Conservation (phyloP, 2,888 invertebrate genomes). For the Andrena hattorfiana region DNA sequence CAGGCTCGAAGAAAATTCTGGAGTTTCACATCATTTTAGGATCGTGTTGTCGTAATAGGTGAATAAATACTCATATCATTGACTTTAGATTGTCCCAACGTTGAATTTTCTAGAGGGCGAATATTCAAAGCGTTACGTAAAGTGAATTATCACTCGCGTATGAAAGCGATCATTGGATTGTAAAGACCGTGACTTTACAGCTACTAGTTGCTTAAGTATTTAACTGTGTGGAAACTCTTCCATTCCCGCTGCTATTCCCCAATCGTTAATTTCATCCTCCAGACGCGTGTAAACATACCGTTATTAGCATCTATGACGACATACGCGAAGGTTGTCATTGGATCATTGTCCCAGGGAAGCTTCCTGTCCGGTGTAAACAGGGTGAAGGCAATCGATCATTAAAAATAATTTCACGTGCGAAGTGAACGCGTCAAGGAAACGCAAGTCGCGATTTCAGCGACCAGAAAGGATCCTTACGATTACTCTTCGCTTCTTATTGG, state of each 20-base stretch:
- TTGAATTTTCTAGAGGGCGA: too few relatives aligned
- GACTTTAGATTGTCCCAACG: too few relatives aligned
- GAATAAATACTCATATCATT: too few relatives aligned
- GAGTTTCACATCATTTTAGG: too few relatives aligned
- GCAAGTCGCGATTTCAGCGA: conserved; percentile 18
- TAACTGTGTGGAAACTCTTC: not conserved
- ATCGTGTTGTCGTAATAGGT: too few relatives aligned
- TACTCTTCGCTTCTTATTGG: conserved; percentile 19
- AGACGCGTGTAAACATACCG: not conserved
- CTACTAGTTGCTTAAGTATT: not conserved
- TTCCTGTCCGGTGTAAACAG: conserved; percentile 59
- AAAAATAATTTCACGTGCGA: conserved; percentile 72
- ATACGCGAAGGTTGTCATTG: conserved; percentile 28
- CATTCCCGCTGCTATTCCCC: not conserved
- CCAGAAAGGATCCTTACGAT: conserved; percentile 45
- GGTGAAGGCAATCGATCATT: conserved; percentile 70
- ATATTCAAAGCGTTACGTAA: too few relatives aligned
- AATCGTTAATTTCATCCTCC: conserved; percentile 10
- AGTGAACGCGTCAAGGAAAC: conserved; percentile 61
- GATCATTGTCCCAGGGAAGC: conserved; percentile 50
- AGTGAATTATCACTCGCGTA: too few relatives aligned
- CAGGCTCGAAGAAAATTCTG: too few relatives aligned
- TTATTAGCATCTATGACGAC: conserved; percentile 35
- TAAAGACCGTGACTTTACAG: not conserved
- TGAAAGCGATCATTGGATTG: not conserved